Base-by-base conservation (phyloP, 2,888 invertebrate species). In the Diaprepes abbreviatus region DNA sequence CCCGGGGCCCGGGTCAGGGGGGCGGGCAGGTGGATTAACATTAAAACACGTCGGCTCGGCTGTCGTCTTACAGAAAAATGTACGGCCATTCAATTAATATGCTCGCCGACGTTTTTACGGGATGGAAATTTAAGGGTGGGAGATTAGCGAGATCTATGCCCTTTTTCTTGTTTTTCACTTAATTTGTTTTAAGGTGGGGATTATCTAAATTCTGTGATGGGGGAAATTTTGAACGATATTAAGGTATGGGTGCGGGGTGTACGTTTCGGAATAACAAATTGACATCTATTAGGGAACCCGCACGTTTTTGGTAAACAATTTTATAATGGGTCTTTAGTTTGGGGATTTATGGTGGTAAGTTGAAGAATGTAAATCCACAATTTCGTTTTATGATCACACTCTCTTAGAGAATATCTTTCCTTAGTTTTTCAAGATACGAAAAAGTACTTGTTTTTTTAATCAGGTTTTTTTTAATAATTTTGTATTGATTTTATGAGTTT, bases 71-170 rank as follows among this genome's bases (percentile, higher is more conserved):
- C 66, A 82, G 82, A 83, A 82, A 82, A 83, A 83, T 82, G 82
- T 81, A 81, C 81, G 81, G 81, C 82, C 80, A 83, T 83, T 83
- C 83, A 83, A 83, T 83, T 83, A 83, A 83, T 83, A 82, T 82
- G 82, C 83, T 83, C 82, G 80, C 79, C 79, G 79, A 77, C 69
- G 73, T 73, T 65, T 69, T 64, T 63, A 58, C 58, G 66, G 68
- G 68, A 59, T 65, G 65, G 36, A 43, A 65, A 67, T 67, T 60
- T 71, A 65, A 59, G 68, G 54, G 68, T 48, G 63, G 55, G 28
- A 65, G 64, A 65, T 64, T 64, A 65, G 67, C 52, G 67, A 63
- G 71, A 68, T 68, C 68, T 68, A 68, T 68, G 63, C 63, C 68
- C 62, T 63, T 60, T 63, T 66, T 45, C 52, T 57, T 64, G 62